Conservation (phyloP, 2,797 vertebrate genomes). For the Aplochiton taeniatus region DNA sequence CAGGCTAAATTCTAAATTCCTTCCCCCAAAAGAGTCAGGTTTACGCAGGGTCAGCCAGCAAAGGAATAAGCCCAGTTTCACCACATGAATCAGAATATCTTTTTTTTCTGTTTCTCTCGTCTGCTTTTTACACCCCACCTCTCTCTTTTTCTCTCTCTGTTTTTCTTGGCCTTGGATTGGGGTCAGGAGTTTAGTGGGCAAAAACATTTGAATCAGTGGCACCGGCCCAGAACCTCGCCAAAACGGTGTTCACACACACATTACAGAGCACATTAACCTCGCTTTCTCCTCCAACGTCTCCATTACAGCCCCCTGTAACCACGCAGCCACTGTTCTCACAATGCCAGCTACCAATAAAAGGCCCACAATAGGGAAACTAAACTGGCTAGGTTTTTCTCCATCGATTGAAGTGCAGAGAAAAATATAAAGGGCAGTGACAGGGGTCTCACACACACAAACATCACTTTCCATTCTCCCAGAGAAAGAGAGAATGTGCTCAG, state of each 20-base stretch:
- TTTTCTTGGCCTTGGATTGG: constrained; percentile 72
- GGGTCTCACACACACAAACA: constrained; percentile 2
- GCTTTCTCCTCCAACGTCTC: constrained; percentile 57
- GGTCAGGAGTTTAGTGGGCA: constrained; percentile 81
- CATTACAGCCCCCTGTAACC: constrained; percentile 66
- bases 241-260: constrained; percentile 57
- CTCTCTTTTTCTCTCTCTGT: constrained; percentile 33
- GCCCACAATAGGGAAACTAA: constrained; percentile 20
- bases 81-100: constrained; percentile 51
- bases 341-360: constrained; percentile 53
- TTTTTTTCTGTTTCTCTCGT: constrained; percentile 19
- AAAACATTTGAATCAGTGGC: constrained; percentile 76
- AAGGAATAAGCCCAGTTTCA: constrained; percentile 31
- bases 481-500: constrained; percentile 49
- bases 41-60: constrained; percentile 20
- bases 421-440: constrained; percentile 35
- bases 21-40: constrained; percentile 18
- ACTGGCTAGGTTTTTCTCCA: constrained; percentile 7
- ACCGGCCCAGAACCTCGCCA: constrained; percentile 67
- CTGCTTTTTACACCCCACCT: constrained; percentile 45
- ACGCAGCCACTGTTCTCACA: constrained; percentile 43
- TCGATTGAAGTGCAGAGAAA: constrained; percentile 57
- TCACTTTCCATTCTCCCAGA: constrained; percentile 12
- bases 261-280: constrained; percentile 76
- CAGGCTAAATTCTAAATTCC: constrained; percentile 31